Conservation (phyloP, 2,888 invertebrate genomes). For the Synergus umbraculus region DNA sequence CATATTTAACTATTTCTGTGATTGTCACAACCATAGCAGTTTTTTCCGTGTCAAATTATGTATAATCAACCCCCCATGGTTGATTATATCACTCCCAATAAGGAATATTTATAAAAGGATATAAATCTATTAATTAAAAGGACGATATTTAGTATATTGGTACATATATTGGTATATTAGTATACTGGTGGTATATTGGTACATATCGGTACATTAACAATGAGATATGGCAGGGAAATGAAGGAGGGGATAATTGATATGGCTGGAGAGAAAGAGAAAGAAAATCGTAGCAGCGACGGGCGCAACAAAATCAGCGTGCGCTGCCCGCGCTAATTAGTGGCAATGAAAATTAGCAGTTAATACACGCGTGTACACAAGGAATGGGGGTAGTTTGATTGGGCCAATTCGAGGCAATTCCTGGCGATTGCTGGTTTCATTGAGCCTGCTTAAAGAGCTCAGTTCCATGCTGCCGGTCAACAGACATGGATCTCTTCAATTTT, state of each 20-base stretch:
- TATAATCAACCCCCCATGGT: too few species aligned
- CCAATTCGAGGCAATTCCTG: constrained; percentile 78
- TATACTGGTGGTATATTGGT: background rate
- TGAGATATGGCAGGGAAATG: background rate
- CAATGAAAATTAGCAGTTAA: constrained; percentile 76
- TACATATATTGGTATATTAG: too few species aligned
- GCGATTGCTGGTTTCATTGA: constrained; percentile 78
- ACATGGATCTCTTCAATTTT: constrained; percentile 69
- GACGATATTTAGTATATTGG: too few species aligned
- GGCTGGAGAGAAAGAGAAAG: background rate
- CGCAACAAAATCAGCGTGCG: constrained; percentile 50
- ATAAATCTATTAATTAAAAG: too few species aligned
- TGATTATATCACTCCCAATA: too few species aligned
- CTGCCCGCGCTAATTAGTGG: constrained; percentile 69
- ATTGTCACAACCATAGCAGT: too few species aligned
- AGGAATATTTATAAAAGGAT: too few species aligned
- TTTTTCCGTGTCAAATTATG: too few species aligned
- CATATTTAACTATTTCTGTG: too few species aligned
- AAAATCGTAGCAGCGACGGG: constrained; percentile 20
- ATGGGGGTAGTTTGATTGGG: constrained; percentile 78
- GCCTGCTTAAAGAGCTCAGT: constrained; percentile 73
- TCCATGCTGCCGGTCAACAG: constrained; percentile 73
- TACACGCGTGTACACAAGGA: constrained; percentile 75
- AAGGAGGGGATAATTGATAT: background rate
- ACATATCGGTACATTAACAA: background rate